Conservation (phyloP, 2,797 vertebrate genomes). For the Mastacembelus armatus region DNA sequence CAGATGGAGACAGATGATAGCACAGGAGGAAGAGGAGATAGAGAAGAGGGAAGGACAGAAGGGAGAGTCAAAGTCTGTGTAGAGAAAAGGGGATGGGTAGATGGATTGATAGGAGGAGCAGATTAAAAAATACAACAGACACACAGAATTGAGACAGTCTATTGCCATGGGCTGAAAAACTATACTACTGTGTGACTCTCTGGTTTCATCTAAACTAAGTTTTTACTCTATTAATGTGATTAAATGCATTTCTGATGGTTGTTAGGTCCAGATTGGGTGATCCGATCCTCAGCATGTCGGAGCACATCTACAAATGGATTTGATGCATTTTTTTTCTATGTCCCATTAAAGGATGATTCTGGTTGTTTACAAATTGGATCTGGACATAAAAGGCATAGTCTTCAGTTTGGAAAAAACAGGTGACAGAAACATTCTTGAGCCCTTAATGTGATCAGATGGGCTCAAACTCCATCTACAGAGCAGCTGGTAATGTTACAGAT, state of each 20-base stretch:
- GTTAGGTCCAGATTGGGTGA: constrained; percentile 19
- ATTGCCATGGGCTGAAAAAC: constrained; percentile 35
- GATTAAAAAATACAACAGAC: constrained; percentile 28
- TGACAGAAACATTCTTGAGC: neutral
- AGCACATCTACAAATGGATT: constrained; percentile 23
- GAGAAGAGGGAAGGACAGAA: constrained; percentile 26
- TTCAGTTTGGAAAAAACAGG: neutral
- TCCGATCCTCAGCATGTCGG: constrained; percentile 26
- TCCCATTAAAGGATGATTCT: neutral
- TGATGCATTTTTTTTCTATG: neutral
- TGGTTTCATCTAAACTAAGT: constrained; percentile 28
- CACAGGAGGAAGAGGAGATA: constrained; percentile 49
- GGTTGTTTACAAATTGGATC: neutral
- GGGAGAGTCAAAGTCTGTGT: constrained; percentile 14
- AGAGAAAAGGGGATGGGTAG: constrained; percentile 12
- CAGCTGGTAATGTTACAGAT: too few species aligned
- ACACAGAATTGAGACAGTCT: constrained; percentile 16
- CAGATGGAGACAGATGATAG: constrained; percentile 77
- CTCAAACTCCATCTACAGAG: too few species aligned
- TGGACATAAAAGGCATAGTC: neutral
- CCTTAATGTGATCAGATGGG: neutral
- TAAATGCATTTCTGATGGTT: constrained; percentile 33
- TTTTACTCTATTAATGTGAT: constrained; percentile 26
- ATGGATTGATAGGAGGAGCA: constrained; percentile 38
- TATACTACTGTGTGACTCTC: constrained; percentile 10